Evolutionary conservation across 1,140 invertebrate species (phyloP), one percentile per base, ranked within the genome.

Genomic region (Drosophila tristis): DNA sequence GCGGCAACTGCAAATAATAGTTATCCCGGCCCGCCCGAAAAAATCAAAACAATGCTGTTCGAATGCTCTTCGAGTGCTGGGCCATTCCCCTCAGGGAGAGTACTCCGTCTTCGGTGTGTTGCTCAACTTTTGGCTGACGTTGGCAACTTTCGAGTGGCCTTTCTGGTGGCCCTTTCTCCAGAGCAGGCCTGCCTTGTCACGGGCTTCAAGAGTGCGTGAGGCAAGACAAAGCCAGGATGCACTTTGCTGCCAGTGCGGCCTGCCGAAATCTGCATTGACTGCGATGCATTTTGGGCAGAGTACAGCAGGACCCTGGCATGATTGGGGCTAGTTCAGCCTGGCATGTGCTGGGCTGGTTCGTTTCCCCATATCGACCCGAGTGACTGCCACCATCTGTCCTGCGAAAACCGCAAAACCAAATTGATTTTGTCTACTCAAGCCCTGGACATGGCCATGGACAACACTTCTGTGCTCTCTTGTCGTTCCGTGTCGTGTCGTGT

Each of bases 401-500:
- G 42, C 59, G 77, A 87, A 87, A 82, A 81, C 82, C 82, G 79
- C 82, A 87, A 89, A 87, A 79, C 84, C 84, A 89, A 87, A 89
- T 87, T 87, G 82, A 87, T 87, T 87, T 87, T 87, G 82, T 86
- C 82, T 86, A 65, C 82, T 87, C 84, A 78, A 78, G 82, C 65
- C 59, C 65, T 48, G 65, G 61, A 64, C 75, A 74, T 64, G 65
- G 29, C 63, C 58, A 49, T 62, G 35, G 35, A 54, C 45, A 60
- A 29, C 25, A 31, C 57, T 47, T 20, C 31, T 49, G 45, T 49
- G 13, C 53, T 39, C 11, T 39, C 31, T 8, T 9, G 31, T 9
- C 31, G 11, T 13, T 11, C 5, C 1, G 35, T 39, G 11, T 13
- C 16, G 16, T 9, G 8, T 4, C 31, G 11, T 13, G 11, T 13